Evolutionary conservation across 2,113 vertebrate species (phyloP).

Genomic region (Raja brachyura): DNA sequence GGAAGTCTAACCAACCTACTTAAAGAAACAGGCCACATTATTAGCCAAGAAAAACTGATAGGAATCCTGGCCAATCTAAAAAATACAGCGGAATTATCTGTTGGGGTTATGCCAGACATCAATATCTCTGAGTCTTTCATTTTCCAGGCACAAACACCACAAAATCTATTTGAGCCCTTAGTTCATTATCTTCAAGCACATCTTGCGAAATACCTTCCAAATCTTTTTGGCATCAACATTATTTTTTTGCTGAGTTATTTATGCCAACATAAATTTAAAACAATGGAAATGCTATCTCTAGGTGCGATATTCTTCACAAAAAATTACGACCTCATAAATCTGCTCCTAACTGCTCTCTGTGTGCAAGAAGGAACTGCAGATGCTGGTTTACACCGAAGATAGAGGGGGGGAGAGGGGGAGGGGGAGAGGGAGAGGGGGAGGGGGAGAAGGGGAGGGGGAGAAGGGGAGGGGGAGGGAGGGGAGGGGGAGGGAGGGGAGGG

Average conservation of each 20-base stretch:
- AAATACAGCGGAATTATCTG: background rate
- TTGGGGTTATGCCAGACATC: background rate
- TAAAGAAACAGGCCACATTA: background rate
- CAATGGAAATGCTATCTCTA: background rate
- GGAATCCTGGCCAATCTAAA: background rate
- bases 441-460: no score
- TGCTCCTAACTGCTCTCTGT: background rate
- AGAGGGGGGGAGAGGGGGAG: no score
- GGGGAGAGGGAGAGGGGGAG: no score
- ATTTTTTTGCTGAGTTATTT: background rate
- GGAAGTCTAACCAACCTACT: background rate
- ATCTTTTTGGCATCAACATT: background rate
- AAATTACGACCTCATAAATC: background rate
- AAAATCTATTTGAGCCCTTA: background rate
- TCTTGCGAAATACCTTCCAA: conserved; percentile 4
- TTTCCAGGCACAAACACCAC: background rate
- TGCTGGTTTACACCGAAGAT: no score
- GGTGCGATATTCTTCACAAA: background rate
- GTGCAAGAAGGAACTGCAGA: no score
- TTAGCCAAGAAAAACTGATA: no score
- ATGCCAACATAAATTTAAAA: background rate
- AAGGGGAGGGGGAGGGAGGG: no score
- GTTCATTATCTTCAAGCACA: background rate
- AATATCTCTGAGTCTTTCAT: background rate
- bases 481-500: no score